Evolutionary conservation across 2,797 vertebrate genomes (phyloP), one percentile per base, ranked within the genome.

Genomic region (Xenops minutus): DNA sequence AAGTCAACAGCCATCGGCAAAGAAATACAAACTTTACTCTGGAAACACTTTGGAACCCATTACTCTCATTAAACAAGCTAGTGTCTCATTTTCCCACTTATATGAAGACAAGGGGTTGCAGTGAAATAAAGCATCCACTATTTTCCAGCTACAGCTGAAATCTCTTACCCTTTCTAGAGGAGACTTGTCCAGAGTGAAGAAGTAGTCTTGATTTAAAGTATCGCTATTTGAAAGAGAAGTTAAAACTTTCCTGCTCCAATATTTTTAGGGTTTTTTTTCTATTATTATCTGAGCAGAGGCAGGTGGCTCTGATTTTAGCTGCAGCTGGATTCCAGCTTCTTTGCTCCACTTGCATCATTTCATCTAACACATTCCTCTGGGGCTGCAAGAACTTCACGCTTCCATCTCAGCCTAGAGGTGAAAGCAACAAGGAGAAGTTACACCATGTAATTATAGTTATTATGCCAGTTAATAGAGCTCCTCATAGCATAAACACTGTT

Each of bases 381-480:
- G 93, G 75, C 52, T 85, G 71, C 78, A 91, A 84, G 91, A 96
- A 79, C 94, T 91, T 77, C 81, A 66, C 0, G 1, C 76, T 91
- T 92, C 92, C 62, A 89, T 61, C 69, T 84, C 93, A 96, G 93
- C 94, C 91, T 54, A 89, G 91, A 96, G 93, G 95, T 96, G 94
- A 96, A 90, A 92, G 94, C 84, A 92, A 73, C 0, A 2, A 92
- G 85, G 76, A 91, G 73, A 78, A 94, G 94, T 94, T 93, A 58
- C 88, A 94, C 94, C 73, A 62, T 74, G 39, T 96, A 97, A 97
- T 97, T 96, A 97, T 58, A 71, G 89, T 90, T 94, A 83, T 97
- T 96, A 92, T 88, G 62, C 73, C 78, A 92, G 74, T 78, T 95
- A 95, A 87, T 90, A 71, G 86, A 89, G 75, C 89, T 96, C 84